These are phyloP conservation scores for Pelodiscus sinensis DNA, from an alignment of 2,113 vertebrate species.

Conservation along the genomic window DNA sequence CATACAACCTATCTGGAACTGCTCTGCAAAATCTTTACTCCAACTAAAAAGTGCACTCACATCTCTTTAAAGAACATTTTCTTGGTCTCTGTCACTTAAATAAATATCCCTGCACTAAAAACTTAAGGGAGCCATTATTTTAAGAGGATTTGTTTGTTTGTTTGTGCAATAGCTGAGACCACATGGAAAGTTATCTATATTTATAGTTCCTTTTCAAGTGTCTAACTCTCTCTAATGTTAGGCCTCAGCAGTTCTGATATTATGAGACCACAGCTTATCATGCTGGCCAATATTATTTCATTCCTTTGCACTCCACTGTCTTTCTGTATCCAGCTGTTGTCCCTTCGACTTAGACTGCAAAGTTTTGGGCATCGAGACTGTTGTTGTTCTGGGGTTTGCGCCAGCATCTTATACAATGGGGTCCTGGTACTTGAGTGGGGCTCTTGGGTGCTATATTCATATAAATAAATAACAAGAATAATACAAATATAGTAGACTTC, in stretches of 20 bases:
- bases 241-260: background rate
- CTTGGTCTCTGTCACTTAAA: background rate
- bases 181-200: background rate
- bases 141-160: background rate
- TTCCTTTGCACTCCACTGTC: background rate
- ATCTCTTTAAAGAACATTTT: constrained; percentile 16
- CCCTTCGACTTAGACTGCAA: background rate
- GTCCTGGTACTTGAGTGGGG: background rate
- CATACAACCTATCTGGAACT: background rate
- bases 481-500: no score
- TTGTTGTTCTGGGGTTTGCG: background rate
- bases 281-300: background rate
- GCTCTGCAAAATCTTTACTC: constrained; percentile 37
- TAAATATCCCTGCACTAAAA: background rate
- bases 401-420: background rate
- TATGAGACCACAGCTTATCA: background rate
- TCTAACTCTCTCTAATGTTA: background rate
- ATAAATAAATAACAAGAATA: no score
- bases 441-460: background rate
- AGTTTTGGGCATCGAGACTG: background rate
- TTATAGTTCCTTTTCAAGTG: background rate
- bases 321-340: background rate
- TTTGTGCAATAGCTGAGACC: background rate
- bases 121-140: background rate
- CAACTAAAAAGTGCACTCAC: constrained; percentile 24